Conservation (phyloP, 2,797 vertebrate genomes). For the Syndactyla subalaris region DNA sequence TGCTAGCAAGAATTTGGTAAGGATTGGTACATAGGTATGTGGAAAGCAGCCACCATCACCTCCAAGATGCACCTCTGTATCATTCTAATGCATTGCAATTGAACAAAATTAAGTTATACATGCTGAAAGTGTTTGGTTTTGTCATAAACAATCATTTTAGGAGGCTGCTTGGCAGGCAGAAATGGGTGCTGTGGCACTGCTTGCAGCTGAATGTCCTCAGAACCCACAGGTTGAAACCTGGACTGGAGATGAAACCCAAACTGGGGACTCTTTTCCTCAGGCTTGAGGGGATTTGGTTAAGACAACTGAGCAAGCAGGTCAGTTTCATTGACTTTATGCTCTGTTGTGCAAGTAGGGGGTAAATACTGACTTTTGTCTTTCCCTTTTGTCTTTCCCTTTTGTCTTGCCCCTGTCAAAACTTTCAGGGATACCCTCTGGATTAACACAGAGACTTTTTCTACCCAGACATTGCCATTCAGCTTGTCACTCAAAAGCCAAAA, state of each 20-base stretch:
- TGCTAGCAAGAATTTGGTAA: neutral
- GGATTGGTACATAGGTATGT: neutral
- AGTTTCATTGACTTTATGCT: neutral
- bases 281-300: neutral
- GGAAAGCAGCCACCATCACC: neutral
- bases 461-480: too few relatives aligned
- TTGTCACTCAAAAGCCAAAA: neutral
- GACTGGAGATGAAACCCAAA: neutral
- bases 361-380: too few relatives aligned
- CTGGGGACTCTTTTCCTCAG: neutral
- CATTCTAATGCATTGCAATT: neutral
- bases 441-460: too few relatives aligned
- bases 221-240: neutral
- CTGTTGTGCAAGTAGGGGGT: neutral
- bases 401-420: too few relatives aligned
- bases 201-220: neutral
- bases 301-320: neutral
- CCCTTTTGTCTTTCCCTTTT: too few relatives aligned
- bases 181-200: neutral
- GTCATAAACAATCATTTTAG: neutral
- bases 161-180: neutral
- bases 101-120: neutral
- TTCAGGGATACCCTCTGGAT: too few relatives aligned
- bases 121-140: neutral
- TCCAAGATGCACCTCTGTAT: neutral